phyloP scores from a whole-genome alignment of 1,140 invertebrate genomes.

The Hydropsyche tenuis region DNA sequence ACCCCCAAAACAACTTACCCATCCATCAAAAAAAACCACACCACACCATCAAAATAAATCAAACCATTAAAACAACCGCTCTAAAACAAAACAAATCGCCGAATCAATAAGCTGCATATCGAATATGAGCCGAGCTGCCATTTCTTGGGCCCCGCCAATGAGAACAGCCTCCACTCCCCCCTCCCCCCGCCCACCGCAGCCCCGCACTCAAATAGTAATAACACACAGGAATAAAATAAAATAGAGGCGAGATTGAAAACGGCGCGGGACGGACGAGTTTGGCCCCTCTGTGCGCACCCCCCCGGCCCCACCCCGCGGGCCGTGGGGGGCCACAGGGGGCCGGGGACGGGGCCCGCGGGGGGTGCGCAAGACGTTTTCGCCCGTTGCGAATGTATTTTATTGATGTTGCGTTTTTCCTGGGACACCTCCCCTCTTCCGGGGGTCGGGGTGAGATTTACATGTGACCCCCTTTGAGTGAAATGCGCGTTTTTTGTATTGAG shows the following conservation, averaged over 20 bases:
- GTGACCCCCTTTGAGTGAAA: no score
- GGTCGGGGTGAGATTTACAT: no score
- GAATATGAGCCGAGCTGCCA: constrained; percentile 41
- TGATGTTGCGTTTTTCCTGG: constrained; percentile 20
- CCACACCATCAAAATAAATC: no score
- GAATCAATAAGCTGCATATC: constrained; percentile 43
- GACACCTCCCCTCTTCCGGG: no score
- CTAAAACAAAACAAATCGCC: constrained; percentile 45
- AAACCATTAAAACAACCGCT: no score
- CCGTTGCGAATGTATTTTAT: constrained; percentile 16
- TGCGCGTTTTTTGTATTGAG: no score
- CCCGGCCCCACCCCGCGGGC: background rate
- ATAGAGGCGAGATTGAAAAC: constrained; percentile 44
- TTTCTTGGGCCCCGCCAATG: constrained; percentile 42
- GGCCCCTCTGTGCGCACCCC: constrained; percentile 38
- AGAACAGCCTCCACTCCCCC: constrained; percentile 14
- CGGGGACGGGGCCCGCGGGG: no score
- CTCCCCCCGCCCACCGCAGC: constrained; percentile 25
- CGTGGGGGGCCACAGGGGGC: background rate
- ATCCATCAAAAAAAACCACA: no score
- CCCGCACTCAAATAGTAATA: constrained; percentile 48
- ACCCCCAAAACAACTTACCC: no score
- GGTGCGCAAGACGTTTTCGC: constrained; percentile 20
- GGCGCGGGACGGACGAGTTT: constrained; percentile 44
- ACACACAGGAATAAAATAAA: constrained; percentile 49